Evolutionary conservation across 2,888 invertebrate genomes (phyloP).

Genomic region (Rhodophaea formosa): DNA sequence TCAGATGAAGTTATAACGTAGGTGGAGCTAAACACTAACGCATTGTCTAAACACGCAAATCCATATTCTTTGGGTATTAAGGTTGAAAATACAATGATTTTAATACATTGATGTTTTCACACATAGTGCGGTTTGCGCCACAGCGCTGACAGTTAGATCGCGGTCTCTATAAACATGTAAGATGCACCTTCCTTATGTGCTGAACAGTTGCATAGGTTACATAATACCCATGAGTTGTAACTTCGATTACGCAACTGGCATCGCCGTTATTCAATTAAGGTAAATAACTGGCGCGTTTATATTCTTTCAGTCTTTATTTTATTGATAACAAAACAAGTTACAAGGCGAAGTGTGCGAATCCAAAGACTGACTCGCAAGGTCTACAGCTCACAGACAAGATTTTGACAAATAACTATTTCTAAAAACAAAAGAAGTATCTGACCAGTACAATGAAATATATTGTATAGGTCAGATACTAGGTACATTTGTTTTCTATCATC

Average conservation of each 20-base stretch:
- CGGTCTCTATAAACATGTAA: conserved; percentile 35
- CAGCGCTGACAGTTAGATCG: conserved; percentile 24
- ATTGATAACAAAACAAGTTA: no score
- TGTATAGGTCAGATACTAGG: no score
- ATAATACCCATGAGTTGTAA: conserved; percentile 14
- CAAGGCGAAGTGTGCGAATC: no score
- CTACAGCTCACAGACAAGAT: no score
- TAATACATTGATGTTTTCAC: neutral
- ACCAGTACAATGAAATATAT: no score
- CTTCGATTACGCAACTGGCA: conserved; percentile 2
- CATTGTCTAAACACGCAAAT: neutral
- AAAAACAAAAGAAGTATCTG: no score
- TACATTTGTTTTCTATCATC: no score
- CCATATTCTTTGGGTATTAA: neutral
- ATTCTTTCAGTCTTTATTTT: no score
- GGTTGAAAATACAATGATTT: neutral
- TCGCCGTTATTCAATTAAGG: conserved; percentile 1
- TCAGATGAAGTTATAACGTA: neutral
- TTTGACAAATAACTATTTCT: no score
- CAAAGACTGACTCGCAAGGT: no score
- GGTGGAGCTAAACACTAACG: neutral
- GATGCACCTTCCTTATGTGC: conserved; percentile 47
- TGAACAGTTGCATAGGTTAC: conserved; percentile 25
- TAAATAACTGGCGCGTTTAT: neutral
- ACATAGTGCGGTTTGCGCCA: conserved; percentile 3